A percentile compares a stretch with the other conserved stretches of the same genome.
Evolutionary conservation across 2,888 invertebrate genomes (phyloP).

Genomic region (Eupithecia abbreviata): DNA sequence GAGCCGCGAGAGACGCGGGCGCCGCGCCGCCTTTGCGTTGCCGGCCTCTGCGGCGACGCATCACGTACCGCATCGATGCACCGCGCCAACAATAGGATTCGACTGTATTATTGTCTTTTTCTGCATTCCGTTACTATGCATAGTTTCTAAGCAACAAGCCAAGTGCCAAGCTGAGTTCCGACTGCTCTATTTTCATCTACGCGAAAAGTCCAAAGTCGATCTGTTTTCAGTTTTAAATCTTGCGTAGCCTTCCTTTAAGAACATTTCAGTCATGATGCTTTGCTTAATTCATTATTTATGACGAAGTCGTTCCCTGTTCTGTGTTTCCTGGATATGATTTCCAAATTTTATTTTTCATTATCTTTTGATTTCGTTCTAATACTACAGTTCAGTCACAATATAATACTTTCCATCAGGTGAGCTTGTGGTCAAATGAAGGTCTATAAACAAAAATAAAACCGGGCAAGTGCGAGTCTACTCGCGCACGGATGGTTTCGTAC

Average conservation of each 20-base stretch:
- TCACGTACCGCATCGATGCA: slow-evolving; percentile 59
- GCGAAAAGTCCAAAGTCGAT: slow-evolving; percentile 2
- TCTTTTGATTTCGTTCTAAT: not conserved
- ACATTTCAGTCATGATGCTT: not conserved
- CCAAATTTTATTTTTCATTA: not conserved
- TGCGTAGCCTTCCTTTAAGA: not conserved
- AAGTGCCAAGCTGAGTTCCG: slow-evolving; percentile 5
- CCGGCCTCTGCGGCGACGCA: slow-evolving; percentile 31
- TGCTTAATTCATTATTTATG: not conserved
- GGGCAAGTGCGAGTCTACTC: too few relatives aligned
- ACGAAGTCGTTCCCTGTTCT: not conserved
- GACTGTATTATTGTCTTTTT: slow-evolving; percentile 43
- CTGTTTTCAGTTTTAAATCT: not conserved
- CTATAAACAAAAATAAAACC: too few relatives aligned
- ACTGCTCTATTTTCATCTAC: not conserved
- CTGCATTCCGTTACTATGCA: slow-evolving; percentile 49
- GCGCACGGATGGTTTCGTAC: too few relatives aligned
- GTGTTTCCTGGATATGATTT: not conserved
- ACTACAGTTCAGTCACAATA: not conserved
- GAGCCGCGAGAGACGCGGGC: slow-evolving; percentile 57
- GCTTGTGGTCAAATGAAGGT: too few relatives aligned
- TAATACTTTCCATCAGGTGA: too few relatives aligned
- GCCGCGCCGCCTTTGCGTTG: slow-evolving; percentile 13
- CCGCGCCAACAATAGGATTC: slow-evolving; percentile 65
- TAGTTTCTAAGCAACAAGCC: slow-evolving; percentile 36